Base-by-base conservation (phyloP, 2,797 vertebrate genomes). In the Brotula barbata region DNA sequence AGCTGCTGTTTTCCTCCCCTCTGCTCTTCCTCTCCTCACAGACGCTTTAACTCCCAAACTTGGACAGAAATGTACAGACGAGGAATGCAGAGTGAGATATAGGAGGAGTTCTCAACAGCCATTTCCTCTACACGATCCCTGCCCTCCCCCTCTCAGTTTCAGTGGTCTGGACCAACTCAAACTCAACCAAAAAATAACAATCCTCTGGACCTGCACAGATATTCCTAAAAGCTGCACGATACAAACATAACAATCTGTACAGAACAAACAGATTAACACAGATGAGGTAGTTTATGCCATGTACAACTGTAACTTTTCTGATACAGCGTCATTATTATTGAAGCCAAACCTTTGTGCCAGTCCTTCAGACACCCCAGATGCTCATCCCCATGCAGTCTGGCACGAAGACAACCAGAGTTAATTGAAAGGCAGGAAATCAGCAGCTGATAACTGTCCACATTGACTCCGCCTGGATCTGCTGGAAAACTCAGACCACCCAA, bases 31-130 rank as follows among this genome's bases (percentile, higher is more conserved):
- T 44, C 53, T 33, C 45, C 41, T 67, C 21, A 5, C 25, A 46
- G 9, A 59, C 15, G 47, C 68, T 71, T 71, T 41, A 58, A 64
- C 58, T 79, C 43, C 47, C 34, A 55, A 66, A 62, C 61, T 68
- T 56, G 10, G 34, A 80, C 47, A 68, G 56, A 66, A 64, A 53
- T 34, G 20, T 57, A 63, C 36, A 65, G 65, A 53, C 40, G 40
- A 77, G 84, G 89, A 90, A 90, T 90, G 88, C 73, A 71, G 75
- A 81, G 72, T 82, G 56, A 64, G 69, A 85, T 82, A 79, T 78
- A 88, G 85, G 83, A 83, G 88, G 80, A 81, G 87, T 80, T 47
- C 59, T 74, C 56, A 50, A 83, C 82, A 81, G 83, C 83, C 89
- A 88, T 88, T 91, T 91, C 86, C 90, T 88, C 80, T 69, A 55